phyloP scores from a whole-genome alignment of 2,888 invertebrate species.

The Megalurothrips usitatus region DNA sequence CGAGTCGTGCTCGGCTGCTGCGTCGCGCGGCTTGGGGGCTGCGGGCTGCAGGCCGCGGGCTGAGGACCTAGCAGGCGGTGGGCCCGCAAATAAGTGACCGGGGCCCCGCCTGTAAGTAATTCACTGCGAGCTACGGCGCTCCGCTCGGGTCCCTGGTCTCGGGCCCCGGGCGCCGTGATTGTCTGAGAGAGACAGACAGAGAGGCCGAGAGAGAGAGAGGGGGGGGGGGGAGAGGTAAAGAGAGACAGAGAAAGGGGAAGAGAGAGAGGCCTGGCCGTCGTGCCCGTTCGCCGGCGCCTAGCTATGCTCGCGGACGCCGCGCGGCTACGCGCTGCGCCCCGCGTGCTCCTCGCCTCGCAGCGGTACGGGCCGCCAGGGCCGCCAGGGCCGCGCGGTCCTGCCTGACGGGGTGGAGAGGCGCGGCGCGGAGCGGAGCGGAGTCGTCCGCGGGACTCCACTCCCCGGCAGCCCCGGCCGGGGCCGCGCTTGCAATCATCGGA shows the following conservation, averaged over 20 bases:
- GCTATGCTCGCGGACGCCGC: no score
- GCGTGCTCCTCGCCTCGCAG: conserved; percentile 35
- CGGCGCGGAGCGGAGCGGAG: no score
- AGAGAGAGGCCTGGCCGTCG: not conserved
- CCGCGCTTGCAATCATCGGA: conserved; percentile 7
- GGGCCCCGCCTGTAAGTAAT: not conserved
- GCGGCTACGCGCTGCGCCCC: no score
- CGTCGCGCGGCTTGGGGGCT: no score
- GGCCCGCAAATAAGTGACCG: conserved; percentile 7
- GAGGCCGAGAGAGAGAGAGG: not conserved
- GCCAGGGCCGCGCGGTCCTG: conserved; percentile 35
- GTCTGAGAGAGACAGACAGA: not conserved
- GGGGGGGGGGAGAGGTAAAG: not conserved
- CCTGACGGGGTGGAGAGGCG: no score
- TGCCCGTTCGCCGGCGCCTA: no score
- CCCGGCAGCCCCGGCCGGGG: not conserved
- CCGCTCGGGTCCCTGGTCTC: not conserved
- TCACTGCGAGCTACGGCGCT: not conserved
- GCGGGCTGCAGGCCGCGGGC: no score
- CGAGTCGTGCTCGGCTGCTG: no score
- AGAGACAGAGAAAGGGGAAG: not conserved
- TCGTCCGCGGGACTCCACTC: no score
- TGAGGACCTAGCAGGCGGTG: not conserved
- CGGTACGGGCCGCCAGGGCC: conserved; percentile 31
- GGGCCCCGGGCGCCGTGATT: not conserved